These are phyloP conservation scores for Eupeodes corollae DNA, from an alignment of 1,140 invertebrate genomes.

Conservation along the genomic window DNA sequence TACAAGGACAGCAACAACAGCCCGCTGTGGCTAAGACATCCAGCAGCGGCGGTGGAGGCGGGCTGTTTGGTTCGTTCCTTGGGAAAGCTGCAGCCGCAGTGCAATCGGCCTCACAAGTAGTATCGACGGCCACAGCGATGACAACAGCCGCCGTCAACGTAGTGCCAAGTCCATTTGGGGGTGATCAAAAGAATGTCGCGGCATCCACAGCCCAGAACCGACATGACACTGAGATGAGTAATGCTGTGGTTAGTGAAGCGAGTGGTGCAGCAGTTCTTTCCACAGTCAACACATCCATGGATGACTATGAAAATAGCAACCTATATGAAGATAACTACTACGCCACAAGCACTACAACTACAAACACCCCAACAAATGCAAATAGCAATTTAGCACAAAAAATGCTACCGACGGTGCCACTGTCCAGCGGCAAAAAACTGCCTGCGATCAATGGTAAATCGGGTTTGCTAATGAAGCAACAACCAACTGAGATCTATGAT, in stretches of 20 bases:
- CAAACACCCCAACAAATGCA: neutral
- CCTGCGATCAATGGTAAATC: constrained; percentile 34
- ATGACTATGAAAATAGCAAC: constrained; percentile 26
- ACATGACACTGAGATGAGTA: neutral
- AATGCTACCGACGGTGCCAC: constrained; percentile 21
- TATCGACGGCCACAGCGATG: constrained; percentile 34
- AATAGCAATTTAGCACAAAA: constrained; percentile 14
- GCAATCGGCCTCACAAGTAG: constrained; percentile 37
- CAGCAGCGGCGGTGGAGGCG: constrained; percentile 9
- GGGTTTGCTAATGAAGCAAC: constrained; percentile 25
- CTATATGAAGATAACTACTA: constrained; percentile 1
- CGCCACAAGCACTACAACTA: neutral
- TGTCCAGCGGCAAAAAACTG: constrained; percentile 32
- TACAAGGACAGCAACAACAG: constrained; percentile 4
- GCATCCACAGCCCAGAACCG: constrained; percentile 1
- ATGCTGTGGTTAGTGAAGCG: neutral
- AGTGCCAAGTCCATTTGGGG: constrained; percentile 11
- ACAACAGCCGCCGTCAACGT: constrained; percentile 39
- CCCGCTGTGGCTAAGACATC: constrained; percentile 25
- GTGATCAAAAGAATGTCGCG: constrained; percentile 9
- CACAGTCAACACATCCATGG: constrained; percentile 5
- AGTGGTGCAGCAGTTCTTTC: neutral
- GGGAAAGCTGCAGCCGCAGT: constrained; percentile 33
- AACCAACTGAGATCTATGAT: constrained; percentile 32
- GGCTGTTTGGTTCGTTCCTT: constrained; percentile 26